Percentiles rank a stretch among this genome's conserved stretches.
These are phyloP conservation scores for Neodiprion fabricii DNA, from an alignment of 1,140 invertebrate genomes.

Conservation along the genomic window DNA sequence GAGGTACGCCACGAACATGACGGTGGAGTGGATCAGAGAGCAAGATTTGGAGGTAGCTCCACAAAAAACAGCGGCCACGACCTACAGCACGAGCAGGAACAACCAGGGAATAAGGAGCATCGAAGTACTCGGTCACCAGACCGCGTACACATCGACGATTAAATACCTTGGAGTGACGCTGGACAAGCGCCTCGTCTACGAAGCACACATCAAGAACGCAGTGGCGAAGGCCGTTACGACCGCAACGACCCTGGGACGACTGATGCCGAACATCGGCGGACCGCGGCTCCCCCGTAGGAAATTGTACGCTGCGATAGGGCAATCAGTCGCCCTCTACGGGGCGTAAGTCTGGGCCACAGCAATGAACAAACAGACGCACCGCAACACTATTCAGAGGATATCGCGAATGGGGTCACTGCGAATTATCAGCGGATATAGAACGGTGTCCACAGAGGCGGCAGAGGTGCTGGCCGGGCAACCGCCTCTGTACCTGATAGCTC, in stretches of 20 bases:
- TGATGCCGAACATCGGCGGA: conserved; percentile 21
- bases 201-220: conserved; percentile 11
- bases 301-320: conserved; percentile 25
- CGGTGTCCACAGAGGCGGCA: conserved; percentile 27
- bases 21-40: conserved; percentile 25
- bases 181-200: conserved; percentile 1
- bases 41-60: conserved; percentile 24
- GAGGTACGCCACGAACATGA: conserved; percentile 19
- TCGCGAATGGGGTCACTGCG: conserved; percentile 27
- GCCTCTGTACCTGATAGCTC: conserved; percentile 31
- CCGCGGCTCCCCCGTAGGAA: conserved; percentile 17
- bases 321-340: conserved; percentile 31
- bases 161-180: conserved; percentile 19
- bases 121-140: not conserved
- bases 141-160: not conserved
- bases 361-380: conserved; percentile 16
- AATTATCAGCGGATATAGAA: conserved; percentile 30
- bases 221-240: conserved; percentile 10
- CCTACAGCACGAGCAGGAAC: conserved; percentile 25
- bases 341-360: conserved; percentile 21
- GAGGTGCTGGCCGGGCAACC: conserved; percentile 28
- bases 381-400: conserved; percentile 18
- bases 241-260: not conserved
- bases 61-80: conserved; percentile 33
- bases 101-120: not conserved